Conservation (phyloP, 2,797 vertebrate species). For the Macrochelys suwanniensis region DNA sequence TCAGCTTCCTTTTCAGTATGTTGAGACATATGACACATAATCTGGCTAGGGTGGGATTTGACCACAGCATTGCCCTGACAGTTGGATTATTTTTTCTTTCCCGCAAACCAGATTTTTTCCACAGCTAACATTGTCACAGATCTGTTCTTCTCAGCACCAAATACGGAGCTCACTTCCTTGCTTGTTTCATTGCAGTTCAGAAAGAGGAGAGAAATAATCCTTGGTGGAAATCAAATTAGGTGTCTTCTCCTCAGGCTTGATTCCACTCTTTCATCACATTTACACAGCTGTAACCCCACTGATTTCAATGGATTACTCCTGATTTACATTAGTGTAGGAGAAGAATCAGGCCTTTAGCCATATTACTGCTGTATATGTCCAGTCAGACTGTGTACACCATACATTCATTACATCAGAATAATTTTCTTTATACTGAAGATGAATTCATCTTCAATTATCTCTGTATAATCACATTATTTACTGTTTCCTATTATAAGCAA, state of each 20-base stretch:
- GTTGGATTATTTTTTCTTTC: not conserved
- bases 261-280: not conserved
- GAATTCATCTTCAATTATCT: not conserved
- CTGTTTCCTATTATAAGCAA: not conserved
- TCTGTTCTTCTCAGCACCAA: not conserved
- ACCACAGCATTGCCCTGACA: not conserved
- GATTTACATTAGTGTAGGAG: not conserved
- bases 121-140: not conserved
- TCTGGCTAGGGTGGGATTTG: not conserved
- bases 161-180: not conserved
- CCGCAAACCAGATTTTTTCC: not conserved
- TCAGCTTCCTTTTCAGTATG: not conserved
- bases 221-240: not conserved
- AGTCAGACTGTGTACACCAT: not conserved
- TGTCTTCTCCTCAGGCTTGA: not conserved
- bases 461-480: not conserved
- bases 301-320: not conserved
- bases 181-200: not conserved
- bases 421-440: not conserved
- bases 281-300: not conserved
- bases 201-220: not conserved
- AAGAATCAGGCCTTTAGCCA: not conserved
- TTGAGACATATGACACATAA: not conserved
- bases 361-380: not conserved
- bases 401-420: not conserved